Evolutionary conservation across 92 coral and sea anemone genomes (phyloP), one percentile per base, ranked within the genome.

Genomic region (Meandrina meandrites): DNA sequence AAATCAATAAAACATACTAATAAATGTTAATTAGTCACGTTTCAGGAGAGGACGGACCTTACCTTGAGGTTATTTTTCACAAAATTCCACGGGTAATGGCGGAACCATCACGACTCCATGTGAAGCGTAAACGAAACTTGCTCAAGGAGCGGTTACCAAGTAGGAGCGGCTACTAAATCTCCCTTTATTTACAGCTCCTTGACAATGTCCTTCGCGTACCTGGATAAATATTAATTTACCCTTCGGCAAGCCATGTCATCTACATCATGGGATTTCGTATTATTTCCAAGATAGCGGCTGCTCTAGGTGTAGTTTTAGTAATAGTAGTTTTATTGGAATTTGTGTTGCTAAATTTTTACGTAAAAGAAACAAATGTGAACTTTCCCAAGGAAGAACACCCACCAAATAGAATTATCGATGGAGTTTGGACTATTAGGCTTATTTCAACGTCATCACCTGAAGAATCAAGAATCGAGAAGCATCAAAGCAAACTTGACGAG

Each of bases 321-420:
- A 53, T 90, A 28, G 88, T 94, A 47, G 89, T 90, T 35, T 54
- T 88, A 48, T 58, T 90, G 32, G 95, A 94, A 82, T 81, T 94
- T 69, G 75, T 86, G 21, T 85, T 94, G 21, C 83, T 92, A 17
- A 86, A 54, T 37, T 87, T 83, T 3, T 86, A 90, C 74, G 86
- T 57, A 27, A 87, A 64, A 31, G 90, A 87, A 62, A 82, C 88
- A 17, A 37, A 89, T 51, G 78, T 21, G 22, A 28, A 42, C 57
- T 40, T 42, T 21, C 28, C 68, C 50, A 64, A 45, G 15, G 75
- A n/a, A 30, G 21, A 58, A 27, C 32, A 36, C 12, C 27, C 79
- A 54, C 13, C 31, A 17, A 76, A 40, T 21, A 64, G 62, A 3
- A 9, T n/a, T n/a, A n/a, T 17, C 36, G 27, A 64, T 40, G 88